Percentiles rank a stretch among this genome's conserved stretches.
These are phyloP conservation scores for Hippocampus mohnikei DNA, from an alignment of 2,113 vertebrate genomes.

Conservation along the genomic window DNA sequence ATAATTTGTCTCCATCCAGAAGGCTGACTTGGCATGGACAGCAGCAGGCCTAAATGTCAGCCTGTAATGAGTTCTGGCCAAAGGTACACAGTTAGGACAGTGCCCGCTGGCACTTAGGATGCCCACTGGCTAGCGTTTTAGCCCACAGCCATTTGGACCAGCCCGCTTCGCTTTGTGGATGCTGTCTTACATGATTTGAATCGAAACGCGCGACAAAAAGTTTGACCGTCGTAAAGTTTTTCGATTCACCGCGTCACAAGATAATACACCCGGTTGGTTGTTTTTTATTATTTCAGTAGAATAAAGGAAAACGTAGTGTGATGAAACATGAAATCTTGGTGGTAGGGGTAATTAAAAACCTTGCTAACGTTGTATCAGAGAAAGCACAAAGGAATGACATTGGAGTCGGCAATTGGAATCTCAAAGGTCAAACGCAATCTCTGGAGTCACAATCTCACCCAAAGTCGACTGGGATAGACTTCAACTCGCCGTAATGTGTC, in stretches of 20 bases:
- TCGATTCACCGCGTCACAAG: neutral
- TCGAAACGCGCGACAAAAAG: constrained; percentile 56
- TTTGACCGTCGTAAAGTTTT: constrained; percentile 55
- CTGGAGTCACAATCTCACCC: too few species aligned
- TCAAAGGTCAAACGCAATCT: neutral
- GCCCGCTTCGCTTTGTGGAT: constrained; percentile 58
- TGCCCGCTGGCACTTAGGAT: constrained; percentile 71
- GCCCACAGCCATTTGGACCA: constrained; percentile 70
- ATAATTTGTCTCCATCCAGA: constrained; percentile 75
- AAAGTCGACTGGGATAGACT: too few species aligned
- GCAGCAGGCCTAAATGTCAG: constrained; percentile 77
- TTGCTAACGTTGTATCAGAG: neutral
- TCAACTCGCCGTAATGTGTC: too few species aligned
- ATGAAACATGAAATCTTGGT: neutral
- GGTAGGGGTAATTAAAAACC: neutral
- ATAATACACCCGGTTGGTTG: neutral
- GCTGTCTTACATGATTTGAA: constrained; percentile 53
- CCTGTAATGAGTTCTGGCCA: constrained; percentile 75
- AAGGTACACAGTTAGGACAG: constrained; percentile 69
- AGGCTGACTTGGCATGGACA: constrained; percentile 74
- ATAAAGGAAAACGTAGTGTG: neutral
- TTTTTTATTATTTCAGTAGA: neutral
- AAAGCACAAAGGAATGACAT: neutral
- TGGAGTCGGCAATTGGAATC: neutral
- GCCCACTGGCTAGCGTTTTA: constrained; percentile 72